A percentile compares a stretch with the other conserved stretches of the same genome.
phyloP scores from a whole-genome alignment of 1,140 invertebrate genomes.

The Leptinotarsa undecemlineata region DNA sequence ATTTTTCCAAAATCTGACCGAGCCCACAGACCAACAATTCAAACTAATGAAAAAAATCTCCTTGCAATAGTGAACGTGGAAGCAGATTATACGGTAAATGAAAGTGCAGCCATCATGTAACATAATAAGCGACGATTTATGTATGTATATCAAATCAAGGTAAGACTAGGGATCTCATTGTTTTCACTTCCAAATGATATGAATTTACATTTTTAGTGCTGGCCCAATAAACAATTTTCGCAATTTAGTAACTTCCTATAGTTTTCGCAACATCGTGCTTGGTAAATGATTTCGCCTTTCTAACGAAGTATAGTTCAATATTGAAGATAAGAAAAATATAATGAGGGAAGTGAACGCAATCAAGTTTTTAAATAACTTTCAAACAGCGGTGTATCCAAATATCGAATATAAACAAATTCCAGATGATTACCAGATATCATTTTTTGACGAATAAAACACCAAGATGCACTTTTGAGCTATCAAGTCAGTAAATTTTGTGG shows the following conservation, averaged over 20 bases:
- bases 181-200: not conserved
- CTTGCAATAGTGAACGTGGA: constrained; percentile 21
- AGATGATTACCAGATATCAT: too few species aligned
- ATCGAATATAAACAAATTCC: too few species aligned
- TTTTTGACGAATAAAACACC: too few species aligned
- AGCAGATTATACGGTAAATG: constrained; percentile 14
- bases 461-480: too few species aligned
- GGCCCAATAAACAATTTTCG: constrained; percentile 14
- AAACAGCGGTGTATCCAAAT: too few species aligned
- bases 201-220: constrained; percentile 11
- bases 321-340: too few species aligned
- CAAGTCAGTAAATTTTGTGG: too few species aligned
- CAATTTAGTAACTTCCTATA: constrained; percentile 8
- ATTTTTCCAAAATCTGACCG: not conserved
- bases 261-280: not conserved
- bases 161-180: constrained; percentile 9
- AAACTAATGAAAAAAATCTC: not conserved
- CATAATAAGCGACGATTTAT: not conserved
- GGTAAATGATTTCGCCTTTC: not conserved
- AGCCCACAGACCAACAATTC: constrained; percentile 4
- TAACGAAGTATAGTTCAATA: too few species aligned
- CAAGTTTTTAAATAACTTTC: too few species aligned
- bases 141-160: not conserved
- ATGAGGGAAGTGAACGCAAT: too few species aligned
- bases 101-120: constrained; percentile 18